Conservation (phyloP, 2,797 vertebrate species). For the Pteropus rufus region DNA sequence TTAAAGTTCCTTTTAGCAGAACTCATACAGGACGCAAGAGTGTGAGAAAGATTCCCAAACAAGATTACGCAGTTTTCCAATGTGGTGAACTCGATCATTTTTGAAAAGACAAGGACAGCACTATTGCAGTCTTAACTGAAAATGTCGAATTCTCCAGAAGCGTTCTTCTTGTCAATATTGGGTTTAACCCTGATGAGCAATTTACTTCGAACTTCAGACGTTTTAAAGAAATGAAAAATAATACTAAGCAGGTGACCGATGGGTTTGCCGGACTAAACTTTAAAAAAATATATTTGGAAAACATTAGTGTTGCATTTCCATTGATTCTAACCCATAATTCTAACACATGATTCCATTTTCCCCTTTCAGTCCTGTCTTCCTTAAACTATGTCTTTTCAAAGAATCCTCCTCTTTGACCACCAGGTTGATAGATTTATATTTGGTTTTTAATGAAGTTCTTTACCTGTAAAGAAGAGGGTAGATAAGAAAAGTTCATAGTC, state of each 20-base stretch:
- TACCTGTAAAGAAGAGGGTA: neutral
- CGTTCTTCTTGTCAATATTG: neutral
- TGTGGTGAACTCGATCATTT: neutral
- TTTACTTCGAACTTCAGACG: neutral
- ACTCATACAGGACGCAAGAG: neutral
- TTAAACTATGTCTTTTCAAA: neutral
- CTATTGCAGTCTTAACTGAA: neutral
- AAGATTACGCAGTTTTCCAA: neutral
- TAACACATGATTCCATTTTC: neutral
- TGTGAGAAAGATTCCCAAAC: constrained; percentile 24
- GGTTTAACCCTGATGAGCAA: neutral
- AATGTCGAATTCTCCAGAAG: constrained; percentile 10
- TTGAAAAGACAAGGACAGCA: neutral
- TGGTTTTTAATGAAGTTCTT: neutral
- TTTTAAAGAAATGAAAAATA: constrained; percentile 10
- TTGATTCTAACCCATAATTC: neutral
- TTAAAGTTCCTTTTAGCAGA: constrained; percentile 1
- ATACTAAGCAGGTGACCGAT: neutral
- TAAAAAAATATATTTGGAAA: neutral
- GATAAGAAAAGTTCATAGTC: neutral
- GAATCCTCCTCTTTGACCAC: neutral
- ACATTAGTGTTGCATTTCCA: neutral
- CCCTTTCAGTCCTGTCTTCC: neutral
- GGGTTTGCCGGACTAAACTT: neutral
- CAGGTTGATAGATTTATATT: neutral